Base-by-base conservation (phyloP, 2,113 vertebrate genomes). In the Pteruthius melanotis region DNA sequence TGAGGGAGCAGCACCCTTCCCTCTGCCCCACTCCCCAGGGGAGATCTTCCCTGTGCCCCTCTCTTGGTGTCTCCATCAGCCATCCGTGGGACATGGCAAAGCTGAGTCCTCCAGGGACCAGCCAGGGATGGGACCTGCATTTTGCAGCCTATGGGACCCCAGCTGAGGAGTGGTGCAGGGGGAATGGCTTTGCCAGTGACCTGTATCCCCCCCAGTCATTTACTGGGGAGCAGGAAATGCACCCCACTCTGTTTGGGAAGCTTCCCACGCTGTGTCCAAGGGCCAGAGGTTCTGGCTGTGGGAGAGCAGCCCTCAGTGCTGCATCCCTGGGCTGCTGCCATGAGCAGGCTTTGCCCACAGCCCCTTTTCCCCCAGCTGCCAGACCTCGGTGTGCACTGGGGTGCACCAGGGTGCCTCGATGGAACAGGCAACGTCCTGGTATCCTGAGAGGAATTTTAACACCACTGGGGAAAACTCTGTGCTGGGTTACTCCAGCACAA, bases 191-290 rank as follows among this genome's bases (percentile, higher is more conserved):
- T 87, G 40, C 65, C 60, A 6, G 37, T 28, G 27, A 42, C 54
- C 19, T 8, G 8, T 50, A 16, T 33, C 9, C 19, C 18, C 18
- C 6, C 17, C 4, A 2, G 17, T 22, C 27, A 11, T n/a, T 44
- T 45, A 13, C 27, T 20, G 35, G 27, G 63, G 21, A 50, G 47
- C 16, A 74, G 33, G 15, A 71, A 74, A 63, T 19, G 16, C 2
- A 3, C 17, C 39, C 49, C 33, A 3, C 40, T 84, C 23, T 37
- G 13, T 23, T 11, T 19, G 45, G n/a, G 42, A 47, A 87, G 64
- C 50, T 47, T 42, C 23, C 39, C 30, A n/a, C 0, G 0, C 40
- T 33, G 52, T 50, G 42, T 27, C 54, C 47, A 16, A 18, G 15
- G 64, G 59, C 52, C 61, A 85, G 90, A 68, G 79, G 68, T 26